Percentiles rank a stretch among this genome's conserved stretches.
Conservation (phyloP, 37 sponge, comb jelly and placozoan genomes). For the Chondrosia reniformis region DNA sequence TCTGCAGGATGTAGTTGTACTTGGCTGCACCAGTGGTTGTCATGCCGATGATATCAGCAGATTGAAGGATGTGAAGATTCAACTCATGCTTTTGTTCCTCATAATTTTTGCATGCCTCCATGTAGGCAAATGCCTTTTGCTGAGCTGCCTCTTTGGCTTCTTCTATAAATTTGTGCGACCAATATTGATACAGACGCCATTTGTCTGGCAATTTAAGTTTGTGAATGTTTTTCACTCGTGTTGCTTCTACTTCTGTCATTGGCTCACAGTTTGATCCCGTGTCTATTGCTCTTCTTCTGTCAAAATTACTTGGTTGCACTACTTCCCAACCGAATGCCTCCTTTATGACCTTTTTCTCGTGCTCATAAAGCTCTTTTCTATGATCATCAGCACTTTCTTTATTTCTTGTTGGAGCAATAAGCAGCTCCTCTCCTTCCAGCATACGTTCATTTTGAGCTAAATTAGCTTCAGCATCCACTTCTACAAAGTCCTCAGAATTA, state of each 20-base stretch:
- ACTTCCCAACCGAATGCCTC: too few relatives aligned
- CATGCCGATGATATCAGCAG: slow-evolving; percentile 77
- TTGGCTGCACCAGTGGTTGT: slow-evolving; percentile 95
- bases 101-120: slow-evolving; percentile 16
- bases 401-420: too few relatives aligned
- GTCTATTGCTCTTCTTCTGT: too few relatives aligned
- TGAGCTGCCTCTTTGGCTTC: background rate
- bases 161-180: slow-evolving; percentile 34
- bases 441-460: slow-evolving; percentile 54
- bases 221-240: slow-evolving; percentile 24
- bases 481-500: too few relatives aligned
- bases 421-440: slow-evolving; percentile 57
- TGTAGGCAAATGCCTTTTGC: background rate
- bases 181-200: slow-evolving; percentile 63
- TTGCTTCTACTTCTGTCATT: slow-evolving; percentile 33
- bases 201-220: slow-evolving; percentile 19
- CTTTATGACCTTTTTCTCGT: too few relatives aligned
- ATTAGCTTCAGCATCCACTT: slow-evolving; percentile 60
- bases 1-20: slow-evolving; percentile 65
- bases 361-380: too few relatives aligned
- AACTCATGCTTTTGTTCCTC: slow-evolving; percentile 18
- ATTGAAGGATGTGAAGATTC: slow-evolving; percentile 33
- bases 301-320: too few relatives aligned
- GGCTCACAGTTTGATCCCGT: background rate
- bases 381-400: too few relatives aligned